Base-by-base conservation (phyloP, 2,888 invertebrate genomes). In the Bimastos eiseni region DNA sequence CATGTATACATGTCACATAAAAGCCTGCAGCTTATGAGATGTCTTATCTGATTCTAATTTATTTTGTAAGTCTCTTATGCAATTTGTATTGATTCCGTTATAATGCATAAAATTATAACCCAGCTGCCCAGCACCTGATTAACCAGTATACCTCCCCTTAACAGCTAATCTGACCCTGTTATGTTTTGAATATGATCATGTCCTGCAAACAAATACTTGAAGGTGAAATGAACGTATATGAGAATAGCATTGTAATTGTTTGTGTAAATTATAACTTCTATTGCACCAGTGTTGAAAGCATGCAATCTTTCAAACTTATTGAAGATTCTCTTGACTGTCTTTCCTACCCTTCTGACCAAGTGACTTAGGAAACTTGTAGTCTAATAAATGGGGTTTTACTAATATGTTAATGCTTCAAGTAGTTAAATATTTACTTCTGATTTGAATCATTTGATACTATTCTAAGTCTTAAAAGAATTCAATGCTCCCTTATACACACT, bases 1-100 rank as follows among this genome's bases (percentile, higher is more conserved):
- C 70, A n/a, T 70, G n/a, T 70, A 70, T 70, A 70, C n/a, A 70
- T 70, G n/a, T 70, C 70, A 30, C n/a, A 70, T 70, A 70, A 70
- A 70, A 70, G n/a, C 70, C 30, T 70, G 30, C 70, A n/a, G 70
- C n/a, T 13, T n/a, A n/a, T 70, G n/a, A 70, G 70, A 70, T 70
- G 70, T 11, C n/a, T 70, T 70, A 70, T 70, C 70, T 70, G 30
- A 70, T 70, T n/a, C 30, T 70, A 70, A n/a, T n/a, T 70, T 70
- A 70, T 8, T n/a, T 70, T 70, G 70, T 70, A n/a, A n/a, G 70
- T 70, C 70, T 70, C 30, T 70, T n/a, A 70, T 70, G 70, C 70
- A 70, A 70, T 30, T n/a, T 70, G 70, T n/a, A 70, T 70, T n/a
- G n/a, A n/a, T 70, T 70, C n/a, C n/a, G 55, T n/a, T n/a, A n/a